Percentiles rank a stretch among this genome's conserved stretches.
phyloP scores from a whole-genome alignment of 2,113 vertebrate genomes.

The Gymnarchus niloticus region DNA sequence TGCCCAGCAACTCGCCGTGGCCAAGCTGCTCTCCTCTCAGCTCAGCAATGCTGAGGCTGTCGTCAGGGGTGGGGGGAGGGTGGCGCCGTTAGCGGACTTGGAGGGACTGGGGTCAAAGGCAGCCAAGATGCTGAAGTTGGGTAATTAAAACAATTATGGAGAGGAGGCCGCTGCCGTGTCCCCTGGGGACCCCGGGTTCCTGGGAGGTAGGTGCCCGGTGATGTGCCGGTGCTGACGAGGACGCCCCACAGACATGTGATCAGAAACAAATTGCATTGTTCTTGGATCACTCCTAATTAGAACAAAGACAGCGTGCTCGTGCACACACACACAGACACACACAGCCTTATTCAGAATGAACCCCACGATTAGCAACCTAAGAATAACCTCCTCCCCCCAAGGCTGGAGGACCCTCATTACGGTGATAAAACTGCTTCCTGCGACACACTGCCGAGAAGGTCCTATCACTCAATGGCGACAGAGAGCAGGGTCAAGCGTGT shows the following conservation, averaged over 20 bases:
- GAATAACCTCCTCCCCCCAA: not conserved
- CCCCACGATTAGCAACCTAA: not conserved
- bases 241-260: not conserved
- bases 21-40: not conserved
- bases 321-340: slow-evolving; percentile 6
- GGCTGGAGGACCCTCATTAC: not conserved
- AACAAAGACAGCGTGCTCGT: slow-evolving; percentile 22
- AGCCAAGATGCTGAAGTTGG: not conserved
- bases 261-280: not conserved
- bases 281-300: slow-evolving; percentile 1
- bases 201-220: slow-evolving; percentile 3
- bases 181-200: not conserved
- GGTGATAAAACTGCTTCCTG: not conserved
- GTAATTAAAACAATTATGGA: slow-evolving; percentile 25
- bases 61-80: not conserved
- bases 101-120: not conserved
- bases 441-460: not conserved
- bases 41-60: not conserved
- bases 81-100: not conserved
- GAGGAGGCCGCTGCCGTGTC: not conserved
- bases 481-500: not conserved
- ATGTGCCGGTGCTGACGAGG: not conserved
- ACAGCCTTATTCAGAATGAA: not conserved
- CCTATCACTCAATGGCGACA: not conserved
- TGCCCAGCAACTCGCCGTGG: slow-evolving; percentile 8